phyloP scores from a whole-genome alignment of 2,113 vertebrate species.

The Myiozetetes cayanensis region DNA sequence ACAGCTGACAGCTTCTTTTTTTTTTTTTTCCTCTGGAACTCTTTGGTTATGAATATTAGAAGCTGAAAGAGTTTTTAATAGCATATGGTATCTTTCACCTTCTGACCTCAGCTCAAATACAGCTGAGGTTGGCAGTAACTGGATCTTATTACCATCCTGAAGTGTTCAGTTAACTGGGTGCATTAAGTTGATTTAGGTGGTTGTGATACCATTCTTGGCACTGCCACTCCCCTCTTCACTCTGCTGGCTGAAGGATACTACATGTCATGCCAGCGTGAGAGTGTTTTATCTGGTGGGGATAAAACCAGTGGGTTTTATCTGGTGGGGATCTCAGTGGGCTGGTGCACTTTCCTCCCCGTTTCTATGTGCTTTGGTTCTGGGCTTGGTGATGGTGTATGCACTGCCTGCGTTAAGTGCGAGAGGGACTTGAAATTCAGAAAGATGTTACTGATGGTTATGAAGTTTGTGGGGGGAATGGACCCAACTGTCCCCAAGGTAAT shows the following conservation, averaged over 20 bases:
- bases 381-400: background rate
- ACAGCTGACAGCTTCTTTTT: constrained; percentile 4
- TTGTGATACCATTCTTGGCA: background rate
- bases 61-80: background rate
- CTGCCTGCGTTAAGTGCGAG: background rate
- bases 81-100: background rate
- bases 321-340: background rate
- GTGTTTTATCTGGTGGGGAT: background rate
- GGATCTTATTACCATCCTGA: background rate
- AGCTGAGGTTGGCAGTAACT: constrained; percentile 1
- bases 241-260: fast-evolving
- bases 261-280: fast-evolving
- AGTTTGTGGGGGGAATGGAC: background rate
- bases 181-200: background rate
- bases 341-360: background rate
- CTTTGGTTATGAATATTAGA: background rate
- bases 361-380: background rate
- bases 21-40: background rate
- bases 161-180: background rate
- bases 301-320: background rate
- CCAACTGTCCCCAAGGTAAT: background rate
- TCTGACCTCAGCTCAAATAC: background rate
- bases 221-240: fast-evolving
- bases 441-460: background rate
- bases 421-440: background rate